Evolutionary conservation across 2,797 vertebrate species (phyloP), one percentile per base, ranked within the genome.

Genomic region (Coendou prehensilis): DNA sequence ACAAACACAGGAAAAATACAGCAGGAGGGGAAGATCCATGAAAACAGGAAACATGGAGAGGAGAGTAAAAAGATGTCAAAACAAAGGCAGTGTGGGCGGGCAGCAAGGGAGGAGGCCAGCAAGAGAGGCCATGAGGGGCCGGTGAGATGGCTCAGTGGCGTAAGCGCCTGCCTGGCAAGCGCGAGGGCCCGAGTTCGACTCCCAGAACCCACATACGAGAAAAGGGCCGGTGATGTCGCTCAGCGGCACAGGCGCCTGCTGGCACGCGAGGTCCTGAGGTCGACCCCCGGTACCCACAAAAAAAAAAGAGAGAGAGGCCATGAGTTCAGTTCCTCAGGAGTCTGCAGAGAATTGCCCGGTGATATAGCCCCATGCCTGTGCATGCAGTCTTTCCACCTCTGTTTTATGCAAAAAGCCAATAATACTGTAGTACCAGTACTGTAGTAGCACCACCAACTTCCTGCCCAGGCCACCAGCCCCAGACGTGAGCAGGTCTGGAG

Each of bases 41-140:
- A 98, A 99, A 99, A 99, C 98, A 99, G 98, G 98, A 99, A 99
- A 97, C 98, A 95, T 96, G 97, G 98, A 98, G 97, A 97, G 95
- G 90, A 98, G 97, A 98, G 97, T 92, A 94, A 98, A 98, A 98
- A 98, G 98, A 98, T 98, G 98, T 98, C 98, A 98, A 98, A 99
- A 99, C 98, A 99, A 98, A 98, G 97, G 90, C 94, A 59, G 96
- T 71, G 93, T 33, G 75, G 47, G 78, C 11, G 0, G 93, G 84
- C 84, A 18, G 57, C 0, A 0, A 80, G 85, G 78, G 76, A 92
- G 63, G 93, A 26, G 82, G 75, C 84, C 91, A 10, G 67, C 61
- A 37, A 22, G 89, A 97, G 97, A 97, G 97, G 97, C 97, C 93
- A 56, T 2, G 80, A 96, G 94, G 37, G 37, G 37, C 37, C 37